Evolutionary conservation across 2,113 vertebrate species (phyloP).

Genomic region (Saccopteryx bilineata): DNA sequence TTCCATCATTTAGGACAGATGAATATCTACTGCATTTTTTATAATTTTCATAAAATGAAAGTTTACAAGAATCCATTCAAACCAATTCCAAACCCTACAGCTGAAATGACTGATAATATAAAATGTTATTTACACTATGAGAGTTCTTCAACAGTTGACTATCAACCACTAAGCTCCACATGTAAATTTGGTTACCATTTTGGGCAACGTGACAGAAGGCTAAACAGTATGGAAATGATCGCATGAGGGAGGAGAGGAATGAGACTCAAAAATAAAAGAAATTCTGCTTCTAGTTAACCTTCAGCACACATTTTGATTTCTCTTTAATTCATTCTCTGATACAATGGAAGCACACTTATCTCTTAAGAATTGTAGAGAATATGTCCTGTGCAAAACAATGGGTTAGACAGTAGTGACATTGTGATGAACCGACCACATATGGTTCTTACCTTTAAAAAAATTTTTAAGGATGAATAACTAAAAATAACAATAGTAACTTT

Average conservation of each 20-base stretch:
- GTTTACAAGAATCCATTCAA: slow-evolving; percentile 1
- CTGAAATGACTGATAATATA: slow-evolving; percentile 12
- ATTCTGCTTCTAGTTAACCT: not conserved
- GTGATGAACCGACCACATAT: not conserved
- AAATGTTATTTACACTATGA: not conserved
- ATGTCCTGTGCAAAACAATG: not conserved
- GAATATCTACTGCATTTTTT: not conserved
- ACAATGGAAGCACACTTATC: not conserved
- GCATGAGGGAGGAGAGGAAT: not conserved
- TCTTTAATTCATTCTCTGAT: not conserved
- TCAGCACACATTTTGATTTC: slow-evolving; percentile 18
- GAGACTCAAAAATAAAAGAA: not conserved
- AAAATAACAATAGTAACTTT: not conserved
- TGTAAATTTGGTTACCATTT: not conserved
- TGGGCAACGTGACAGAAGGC: not conserved
- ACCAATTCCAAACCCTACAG: not conserved
- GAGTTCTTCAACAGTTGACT: not conserved
- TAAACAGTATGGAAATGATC: not conserved
- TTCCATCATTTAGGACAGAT: not conserved
- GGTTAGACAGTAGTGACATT: not conserved
- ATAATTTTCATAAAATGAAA: slow-evolving; percentile 48
- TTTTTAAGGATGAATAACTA: not conserved
- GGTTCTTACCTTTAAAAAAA: not conserved
- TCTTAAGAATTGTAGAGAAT: not conserved
- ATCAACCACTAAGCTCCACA: not conserved